A percentile compares a stretch with the other conserved stretches of the same genome.
Evolutionary conservation across 2,797 vertebrate genomes (phyloP).

Genomic region (Lacerta agilis): DNA sequence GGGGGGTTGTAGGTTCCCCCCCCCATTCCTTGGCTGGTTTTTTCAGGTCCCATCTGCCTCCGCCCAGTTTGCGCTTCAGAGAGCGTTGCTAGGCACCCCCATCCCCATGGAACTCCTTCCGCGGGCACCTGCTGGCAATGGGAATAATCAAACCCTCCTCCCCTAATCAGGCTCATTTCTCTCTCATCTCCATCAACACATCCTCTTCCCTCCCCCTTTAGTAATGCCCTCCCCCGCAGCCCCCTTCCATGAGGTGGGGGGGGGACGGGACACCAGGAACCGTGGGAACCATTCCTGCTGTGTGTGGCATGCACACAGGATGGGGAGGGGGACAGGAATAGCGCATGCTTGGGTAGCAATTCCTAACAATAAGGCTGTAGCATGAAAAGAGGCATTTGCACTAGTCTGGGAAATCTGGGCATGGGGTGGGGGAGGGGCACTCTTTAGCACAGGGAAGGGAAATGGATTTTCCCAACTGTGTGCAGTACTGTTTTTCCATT

Average conservation of each 20-base stretch:
- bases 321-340: neutral
- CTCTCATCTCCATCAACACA: constrained; percentile 5
- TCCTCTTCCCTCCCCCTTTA: neutral
- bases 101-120: constrained; percentile 31
- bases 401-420: constrained; percentile 29
- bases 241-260: neutral
- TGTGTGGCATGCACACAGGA: constrained; percentile 21
- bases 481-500: neutral
- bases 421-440: constrained; percentile 8
- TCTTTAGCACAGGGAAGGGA: neutral
- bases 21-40: neutral
- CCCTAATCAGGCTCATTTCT: neutral
- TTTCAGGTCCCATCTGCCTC: neutral
- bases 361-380: constrained; percentile 28
- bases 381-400: constrained; percentile 41
- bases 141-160: constrained; percentile 17
- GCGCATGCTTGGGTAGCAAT: constrained; percentile 6
- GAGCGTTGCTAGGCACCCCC: constrained; percentile 25
- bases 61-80: constrained; percentile 34
- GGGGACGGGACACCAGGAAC: neutral
- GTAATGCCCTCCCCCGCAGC: neutral
- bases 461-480: constrained; percentile 6
- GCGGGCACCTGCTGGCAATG: constrained; percentile 34
- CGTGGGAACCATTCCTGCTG: constrained; percentile 41
- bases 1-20: neutral